Evolutionary conservation across 2,797 vertebrate species (phyloP), one percentile per base, ranked within the genome.

Genomic region (Onychomys torridus): DNA sequence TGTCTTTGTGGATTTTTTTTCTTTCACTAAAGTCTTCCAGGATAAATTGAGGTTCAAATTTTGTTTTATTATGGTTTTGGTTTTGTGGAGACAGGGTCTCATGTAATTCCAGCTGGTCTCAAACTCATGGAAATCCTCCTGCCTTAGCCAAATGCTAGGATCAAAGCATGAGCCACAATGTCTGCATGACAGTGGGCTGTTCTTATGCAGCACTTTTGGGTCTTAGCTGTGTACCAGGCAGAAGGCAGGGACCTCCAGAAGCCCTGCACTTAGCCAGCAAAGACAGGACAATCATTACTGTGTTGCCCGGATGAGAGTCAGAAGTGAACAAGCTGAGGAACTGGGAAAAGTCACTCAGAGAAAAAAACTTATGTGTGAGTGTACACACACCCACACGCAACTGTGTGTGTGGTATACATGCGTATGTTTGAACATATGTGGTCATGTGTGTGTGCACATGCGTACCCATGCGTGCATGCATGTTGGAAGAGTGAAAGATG

Each of bases 261-360:
- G 55, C 3, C 40, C 34, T 16, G 59, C 19, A 19, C 34, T 2
- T 7, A 67, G 21, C 55, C 25, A 73, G 0, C 14, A 29, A 90
- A 89, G 32, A 69, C 43, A 46, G 23, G 2, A 61, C 37, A 32
- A 32, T 40, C 43, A 81, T 34, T 81, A 37, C 55, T 73, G 6
- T 27, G 34, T 17, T 52, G 43, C 13, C 78, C 52, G 75, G 46
- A 75, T 90, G 76, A 88, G 52, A 71, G 37, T 63, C 40, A 88
- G 21, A 85, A 34, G 52, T 52, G 23, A 43, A 57, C 57, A 89
- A 63, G 32, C 40, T 65, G 81, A 46, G 7, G 21, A 83, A 37
- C 32, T 84, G 59, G 83, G n/a, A 57, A 21, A 91, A 89, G n/a
- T 19, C 55, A 85, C 32, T 37, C 52, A 96, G 59, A 90, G 59